phyloP scores from a whole-genome alignment of 2,113 vertebrate genomes.

The Atlantisia rogersi region DNA sequence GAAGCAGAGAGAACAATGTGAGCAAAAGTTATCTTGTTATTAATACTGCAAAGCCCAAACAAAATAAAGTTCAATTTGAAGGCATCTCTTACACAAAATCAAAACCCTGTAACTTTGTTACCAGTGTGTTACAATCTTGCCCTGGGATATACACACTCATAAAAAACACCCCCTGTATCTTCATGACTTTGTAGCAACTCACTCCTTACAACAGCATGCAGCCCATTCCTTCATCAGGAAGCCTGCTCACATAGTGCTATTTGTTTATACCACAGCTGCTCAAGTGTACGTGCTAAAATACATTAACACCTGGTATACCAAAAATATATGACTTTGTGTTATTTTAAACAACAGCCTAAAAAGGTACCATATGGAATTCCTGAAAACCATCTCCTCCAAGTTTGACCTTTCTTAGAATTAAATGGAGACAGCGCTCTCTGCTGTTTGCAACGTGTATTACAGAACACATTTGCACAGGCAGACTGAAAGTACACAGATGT shows the following conservation, averaged over 20 bases:
- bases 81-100: not conserved
- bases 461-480: accelerated
- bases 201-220: not conserved
- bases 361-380: not conserved
- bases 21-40: not conserved
- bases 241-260: not conserved
- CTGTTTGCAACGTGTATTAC: not conserved
- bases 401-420: not conserved
- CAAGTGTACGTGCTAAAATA: not conserved
- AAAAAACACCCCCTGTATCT: not conserved
- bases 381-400: not conserved
- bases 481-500: not conserved
- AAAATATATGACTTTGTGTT: not conserved
- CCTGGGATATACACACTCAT: not conserved
- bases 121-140: not conserved
- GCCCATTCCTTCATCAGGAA: not conserved
- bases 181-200: not conserved
- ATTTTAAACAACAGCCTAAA: not conserved
- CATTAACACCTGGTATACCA: not conserved
- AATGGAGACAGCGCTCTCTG: slow-evolving; percentile 50
- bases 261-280: not conserved
- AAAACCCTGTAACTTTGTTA: not conserved
- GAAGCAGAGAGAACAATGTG: not conserved
- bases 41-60: not conserved
- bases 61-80: not conserved